Conservation (phyloP, 2,888 invertebrate genomes). For the Tachystola acroxantha region DNA sequence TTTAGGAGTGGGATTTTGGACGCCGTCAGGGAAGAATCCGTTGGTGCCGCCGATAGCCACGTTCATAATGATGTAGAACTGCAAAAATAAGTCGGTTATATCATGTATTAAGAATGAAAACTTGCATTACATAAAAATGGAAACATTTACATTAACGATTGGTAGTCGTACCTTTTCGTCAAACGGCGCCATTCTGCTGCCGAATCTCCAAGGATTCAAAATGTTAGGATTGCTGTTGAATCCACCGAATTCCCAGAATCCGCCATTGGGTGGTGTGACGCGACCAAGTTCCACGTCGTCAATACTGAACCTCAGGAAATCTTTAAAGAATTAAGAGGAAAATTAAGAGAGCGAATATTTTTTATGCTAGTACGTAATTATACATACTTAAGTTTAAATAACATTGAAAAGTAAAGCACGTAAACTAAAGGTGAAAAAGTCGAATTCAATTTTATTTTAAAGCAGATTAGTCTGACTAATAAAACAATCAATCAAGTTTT, state of each 20-base stretch:
- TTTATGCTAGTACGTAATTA: too few species aligned
- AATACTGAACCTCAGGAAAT: slow-evolving; percentile 65
- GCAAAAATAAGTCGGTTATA: too few species aligned
- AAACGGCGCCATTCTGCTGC: slow-evolving; percentile 82
- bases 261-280: slow-evolving; percentile 69
- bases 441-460: too few species aligned
- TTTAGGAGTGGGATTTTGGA: slow-evolving; percentile 73
- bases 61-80: slow-evolving; percentile 82
- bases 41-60: slow-evolving; percentile 82
- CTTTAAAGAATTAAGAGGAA: slow-evolving; percentile 21
- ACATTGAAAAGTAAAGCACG: too few species aligned
- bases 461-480: too few species aligned
- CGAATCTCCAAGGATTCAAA: slow-evolving; percentile 77
- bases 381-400: too few species aligned
- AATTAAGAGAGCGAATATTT: too few species aligned
- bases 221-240: slow-evolving; percentile 61
- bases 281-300: slow-evolving; percentile 75
- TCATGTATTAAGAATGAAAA: too few species aligned
- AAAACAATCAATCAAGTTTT: not conserved
- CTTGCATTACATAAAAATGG: too few species aligned
- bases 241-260: slow-evolving; percentile 82
- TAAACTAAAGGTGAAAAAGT: too few species aligned
- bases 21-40: slow-evolving; percentile 81
- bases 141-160: too few species aligned
- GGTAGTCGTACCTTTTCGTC: slow-evolving; percentile 80